phyloP scores from a whole-genome alignment of 2,888 invertebrate species.

The Gandaritis pyraliata region DNA sequence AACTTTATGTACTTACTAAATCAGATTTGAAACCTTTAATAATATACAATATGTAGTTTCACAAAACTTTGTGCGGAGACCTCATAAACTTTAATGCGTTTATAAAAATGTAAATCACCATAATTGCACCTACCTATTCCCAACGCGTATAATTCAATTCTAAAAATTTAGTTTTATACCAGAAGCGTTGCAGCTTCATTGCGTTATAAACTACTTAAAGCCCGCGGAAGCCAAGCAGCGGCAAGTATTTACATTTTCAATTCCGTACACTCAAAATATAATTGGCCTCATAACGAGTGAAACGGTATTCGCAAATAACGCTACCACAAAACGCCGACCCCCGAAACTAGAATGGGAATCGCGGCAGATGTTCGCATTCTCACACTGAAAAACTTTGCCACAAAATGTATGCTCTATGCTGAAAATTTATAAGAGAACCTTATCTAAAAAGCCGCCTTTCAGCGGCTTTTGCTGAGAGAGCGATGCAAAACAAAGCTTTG shows the following conservation, averaged over 20 bases:
- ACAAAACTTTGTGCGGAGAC: background rate
- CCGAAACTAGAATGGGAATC: conserved; percentile 68
- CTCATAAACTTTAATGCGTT: background rate
- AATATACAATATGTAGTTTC: background rate
- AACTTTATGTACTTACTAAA: too few relatives aligned
- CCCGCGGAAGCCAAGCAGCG: conserved; percentile 38
- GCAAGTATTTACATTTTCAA: conserved; percentile 54
- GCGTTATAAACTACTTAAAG: conserved; percentile 51
- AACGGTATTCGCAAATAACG: conserved; percentile 63
- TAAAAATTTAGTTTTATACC: conserved; percentile 27
- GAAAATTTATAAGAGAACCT: conserved; percentile 80
- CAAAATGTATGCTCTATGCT: conserved; percentile 69
- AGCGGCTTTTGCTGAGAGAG: conserved; percentile 72
- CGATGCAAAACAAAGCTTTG: conserved; percentile 84
- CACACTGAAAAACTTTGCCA: conserved; percentile 75
- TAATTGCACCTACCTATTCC: conserved; percentile 11
- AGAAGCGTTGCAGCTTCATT: conserved; percentile 28
- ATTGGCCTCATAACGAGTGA: conserved; percentile 59
- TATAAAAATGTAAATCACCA: conserved; percentile 18
- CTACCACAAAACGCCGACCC: conserved; percentile 61
- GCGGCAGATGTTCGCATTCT: conserved; percentile 72
- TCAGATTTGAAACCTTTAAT: too few relatives aligned
- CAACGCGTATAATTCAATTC: conserved; percentile 17
- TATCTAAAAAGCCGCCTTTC: conserved; percentile 83
- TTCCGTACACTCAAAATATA: conserved; percentile 54